Evolutionary conservation across 2,888 invertebrate species (phyloP).

Genomic region (Pardosa pseudoannulata): DNA sequence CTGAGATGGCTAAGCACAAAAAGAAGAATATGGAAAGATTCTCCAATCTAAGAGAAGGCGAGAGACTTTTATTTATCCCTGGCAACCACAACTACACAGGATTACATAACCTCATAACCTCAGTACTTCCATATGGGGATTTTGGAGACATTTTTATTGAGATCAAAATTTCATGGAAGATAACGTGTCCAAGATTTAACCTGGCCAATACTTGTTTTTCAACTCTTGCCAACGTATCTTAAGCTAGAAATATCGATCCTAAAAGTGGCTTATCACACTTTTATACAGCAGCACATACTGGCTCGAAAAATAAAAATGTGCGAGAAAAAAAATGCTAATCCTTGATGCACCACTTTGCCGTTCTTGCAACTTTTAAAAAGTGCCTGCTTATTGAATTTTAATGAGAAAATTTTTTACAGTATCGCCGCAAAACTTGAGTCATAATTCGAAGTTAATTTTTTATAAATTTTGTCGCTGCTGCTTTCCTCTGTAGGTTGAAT

Average conservation of each 20-base stretch:
- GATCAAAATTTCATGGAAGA: no score
- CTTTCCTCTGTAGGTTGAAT: slow-evolving; percentile 47
- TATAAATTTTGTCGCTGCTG: slow-evolving; percentile 66
- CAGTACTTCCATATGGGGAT: no score
- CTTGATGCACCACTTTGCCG: slow-evolving; percentile 42
- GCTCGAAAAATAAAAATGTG: slow-evolving; percentile 44
- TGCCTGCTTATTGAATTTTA: slow-evolving; percentile 64
- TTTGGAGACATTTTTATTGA: no score
- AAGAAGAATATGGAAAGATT: no score
- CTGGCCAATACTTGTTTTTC: background rate
- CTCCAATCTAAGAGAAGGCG: no score
- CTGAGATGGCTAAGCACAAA: no score
- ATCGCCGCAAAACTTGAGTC: slow-evolving; percentile 58
- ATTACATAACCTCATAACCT: no score
- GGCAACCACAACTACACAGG: no score
- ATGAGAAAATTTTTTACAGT: slow-evolving; percentile 53
- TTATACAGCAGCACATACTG: slow-evolving; percentile 48
- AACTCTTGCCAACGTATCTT: background rate
- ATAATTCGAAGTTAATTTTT: slow-evolving; percentile 71
- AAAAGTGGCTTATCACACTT: slow-evolving; percentile 48
- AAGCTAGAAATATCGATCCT: slow-evolving; percentile 1
- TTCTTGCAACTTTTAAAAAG: slow-evolving; percentile 57
- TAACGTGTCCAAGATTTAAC: no score
- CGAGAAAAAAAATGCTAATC: slow-evolving; percentile 41
- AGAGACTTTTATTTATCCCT: no score